A percentile compares a stretch with the other conserved stretches of the same genome.
Evolutionary conservation across 1,140 invertebrate species (phyloP).

Genomic region (Drusus annulatus): DNA sequence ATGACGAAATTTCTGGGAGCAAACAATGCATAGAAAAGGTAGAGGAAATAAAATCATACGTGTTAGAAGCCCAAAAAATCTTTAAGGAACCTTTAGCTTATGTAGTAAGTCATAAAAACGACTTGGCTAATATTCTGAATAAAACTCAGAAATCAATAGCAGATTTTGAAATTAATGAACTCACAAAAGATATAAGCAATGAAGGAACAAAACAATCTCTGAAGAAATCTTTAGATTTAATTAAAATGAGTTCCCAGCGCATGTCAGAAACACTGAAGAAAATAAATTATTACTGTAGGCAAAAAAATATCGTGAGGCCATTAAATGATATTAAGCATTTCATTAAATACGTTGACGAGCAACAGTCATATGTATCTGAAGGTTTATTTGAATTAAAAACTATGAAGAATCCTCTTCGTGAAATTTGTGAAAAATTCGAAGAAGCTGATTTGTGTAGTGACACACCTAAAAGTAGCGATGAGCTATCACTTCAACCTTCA

Average conservation of each 20-base stretch:
- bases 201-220: slow-evolving; percentile 47
- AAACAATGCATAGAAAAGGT: slow-evolving; percentile 58
- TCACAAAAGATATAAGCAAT: slow-evolving; percentile 30
- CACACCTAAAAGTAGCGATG: slow-evolving; percentile 16
- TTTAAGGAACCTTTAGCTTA: slow-evolving; percentile 61
- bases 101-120: slow-evolving; percentile 51
- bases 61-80: slow-evolving; percentile 62
- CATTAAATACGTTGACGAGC: slow-evolving; percentile 38
- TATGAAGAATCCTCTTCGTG: slow-evolving; percentile 43
- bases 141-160: slow-evolving; percentile 61
- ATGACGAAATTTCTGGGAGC: neutral
- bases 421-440: slow-evolving; percentile 54
- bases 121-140: slow-evolving; percentile 60
- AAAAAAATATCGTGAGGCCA: slow-evolving; percentile 49
- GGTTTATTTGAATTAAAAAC: slow-evolving; percentile 1
- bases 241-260: slow-evolving; percentile 57
- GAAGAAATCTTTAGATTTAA: slow-evolving; percentile 38
- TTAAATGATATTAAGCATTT: slow-evolving; percentile 51
- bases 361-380: neutral
- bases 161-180: slow-evolving; percentile 46
- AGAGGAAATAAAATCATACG: slow-evolving; percentile 62
- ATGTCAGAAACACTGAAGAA: slow-evolving; percentile 66
- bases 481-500: slow-evolving; percentile 20
- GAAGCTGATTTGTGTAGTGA: slow-evolving; percentile 28
- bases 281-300: slow-evolving; percentile 50